Evolutionary conservation across 2,797 vertebrate species (phyloP), one percentile per base, ranked within the genome.

Genomic region (Chaetophractus vellerosus): DNA sequence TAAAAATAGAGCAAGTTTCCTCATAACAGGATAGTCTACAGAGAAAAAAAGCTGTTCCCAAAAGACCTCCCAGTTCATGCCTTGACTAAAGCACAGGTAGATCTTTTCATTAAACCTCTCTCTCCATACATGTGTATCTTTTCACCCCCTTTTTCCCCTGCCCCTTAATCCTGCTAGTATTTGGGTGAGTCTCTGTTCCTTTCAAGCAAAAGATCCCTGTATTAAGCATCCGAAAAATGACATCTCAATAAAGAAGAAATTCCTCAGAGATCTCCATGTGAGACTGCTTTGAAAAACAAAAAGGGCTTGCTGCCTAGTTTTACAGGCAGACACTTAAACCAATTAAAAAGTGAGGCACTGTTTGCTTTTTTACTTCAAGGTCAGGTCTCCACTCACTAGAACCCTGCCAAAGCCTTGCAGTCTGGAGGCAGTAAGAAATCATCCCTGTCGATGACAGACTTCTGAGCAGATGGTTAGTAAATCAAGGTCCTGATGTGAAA

Each of bases 381-480:
- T 98, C 98, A 98, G 79, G 93, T 96, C 97, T 97, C 92, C 93
- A 97, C 97, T 98, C 96, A 96, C 95, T 86, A 96, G 98, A 98
- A 94, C 96, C 91, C 97, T 98, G 98, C 97, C 98, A 98, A 98
- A 98, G 81, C 83, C 95, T 96, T 97, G 81, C 96, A 98, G 97
- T 98, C 96, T 97, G 97, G 97, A 98, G 97, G 95, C 97, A 98
- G 97, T 97, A 97, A 98, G 97, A 98, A 98, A 98, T 98, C 98
- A 98, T 97, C 90, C 93, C 96, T 94, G 94, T 64, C 72, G 88
- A 98, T 98, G 98, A 98, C 98, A 98, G 98, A 98, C 98, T 98
- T 98, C 97, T 89, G 97, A 98, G 97, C 98, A 98, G 98, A 98
- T 98, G 98, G 98, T 96, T 98, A 98, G 97, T 98, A 98, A 98